These are phyloP conservation scores for Passerculus sandwichensis DNA, from an alignment of 2,797 vertebrate species.

Conservation along the genomic window DNA sequence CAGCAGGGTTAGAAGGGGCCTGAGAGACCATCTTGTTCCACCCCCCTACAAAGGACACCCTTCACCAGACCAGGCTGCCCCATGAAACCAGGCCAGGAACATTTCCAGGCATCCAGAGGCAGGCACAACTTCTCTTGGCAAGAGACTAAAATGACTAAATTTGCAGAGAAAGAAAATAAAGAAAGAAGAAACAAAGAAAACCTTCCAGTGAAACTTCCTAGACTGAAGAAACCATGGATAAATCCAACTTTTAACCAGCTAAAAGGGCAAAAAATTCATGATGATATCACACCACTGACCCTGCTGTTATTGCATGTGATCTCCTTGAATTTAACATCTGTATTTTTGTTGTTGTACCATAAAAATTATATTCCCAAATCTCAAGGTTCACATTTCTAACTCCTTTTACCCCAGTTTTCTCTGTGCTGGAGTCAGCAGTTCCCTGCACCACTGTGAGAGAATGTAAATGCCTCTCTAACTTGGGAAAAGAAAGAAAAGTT, in stretches of 20 bases:
- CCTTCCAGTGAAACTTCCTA: not conserved
- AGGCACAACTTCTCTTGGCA: not conserved
- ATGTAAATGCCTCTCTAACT: not conserved
- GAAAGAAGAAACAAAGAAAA: not conserved
- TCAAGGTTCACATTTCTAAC: not conserved
- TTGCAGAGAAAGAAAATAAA: not conserved
- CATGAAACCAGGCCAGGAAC: not conserved
- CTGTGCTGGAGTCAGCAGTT: not conserved
- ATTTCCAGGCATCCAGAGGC: not conserved
- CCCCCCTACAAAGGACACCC: fast-evolving
- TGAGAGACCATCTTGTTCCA: not conserved
- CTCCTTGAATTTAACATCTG: not conserved
- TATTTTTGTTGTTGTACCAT: not conserved
- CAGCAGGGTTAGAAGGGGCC: not conserved
- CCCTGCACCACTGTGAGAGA: not conserved
- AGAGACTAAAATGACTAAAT: not conserved
- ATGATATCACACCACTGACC: not conserved
- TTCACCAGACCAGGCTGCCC: not conserved
- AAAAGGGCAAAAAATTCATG: not conserved
- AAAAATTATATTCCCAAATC: not conserved
- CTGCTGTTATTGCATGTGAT: not conserved
- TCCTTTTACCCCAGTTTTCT: not conserved
- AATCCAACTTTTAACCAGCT: not conserved
- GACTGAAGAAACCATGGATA: not conserved
- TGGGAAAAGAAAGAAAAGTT: not conserved